A percentile compares a stretch with the other conserved stretches of the same genome.
Conservation (phyloP, 1,140 invertebrate genomes). For the Scaptomyza graminum region DNA sequence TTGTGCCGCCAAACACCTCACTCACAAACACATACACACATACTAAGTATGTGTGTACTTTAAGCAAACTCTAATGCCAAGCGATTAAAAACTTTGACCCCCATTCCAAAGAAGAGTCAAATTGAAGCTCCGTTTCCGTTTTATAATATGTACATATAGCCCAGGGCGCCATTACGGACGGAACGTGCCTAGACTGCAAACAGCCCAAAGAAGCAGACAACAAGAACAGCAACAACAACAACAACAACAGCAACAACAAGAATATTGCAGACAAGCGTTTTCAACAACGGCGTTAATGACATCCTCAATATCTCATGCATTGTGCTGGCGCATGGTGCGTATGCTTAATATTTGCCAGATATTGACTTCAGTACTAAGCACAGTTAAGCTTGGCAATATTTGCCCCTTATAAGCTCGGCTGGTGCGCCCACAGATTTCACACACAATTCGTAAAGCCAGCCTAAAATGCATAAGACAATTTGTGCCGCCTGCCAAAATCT, state of each 20-base stretch:
- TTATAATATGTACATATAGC: conserved; percentile 63
- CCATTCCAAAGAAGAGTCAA: conserved; percentile 33
- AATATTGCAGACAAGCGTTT: conserved; percentile 34
- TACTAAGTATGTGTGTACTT: background rate
- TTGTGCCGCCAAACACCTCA: conserved; percentile 46
- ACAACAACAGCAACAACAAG: conserved; percentile 17
- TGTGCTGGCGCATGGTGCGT: conserved; percentile 69
- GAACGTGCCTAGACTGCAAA: conserved; percentile 74
- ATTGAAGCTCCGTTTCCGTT: conserved; percentile 50
- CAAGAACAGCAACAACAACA: conserved; percentile 19
- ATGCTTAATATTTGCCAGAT: conserved; percentile 77
- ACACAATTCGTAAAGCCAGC: conserved; percentile 39
- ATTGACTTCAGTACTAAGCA: conserved; percentile 63
- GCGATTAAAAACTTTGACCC: conserved; percentile 75
- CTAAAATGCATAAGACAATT: conserved; percentile 77
- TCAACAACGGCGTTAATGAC: conserved; percentile 65
- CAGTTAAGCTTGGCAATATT: conserved; percentile 77
- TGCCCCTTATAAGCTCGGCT: conserved; percentile 49
- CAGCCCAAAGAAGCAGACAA: conserved; percentile 35
- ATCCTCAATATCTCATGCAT: conserved; percentile 78
- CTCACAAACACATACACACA: conserved; percentile 8
- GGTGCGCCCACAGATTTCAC: background rate
- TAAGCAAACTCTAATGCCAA: conserved; percentile 49
- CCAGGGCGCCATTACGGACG: conserved; percentile 51
- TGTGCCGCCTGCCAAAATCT: conserved; percentile 52